Percentiles rank a stretch among this genome's conserved stretches.
Conservation (phyloP, 1,140 invertebrate species). For the Neomicropteryx cornuta region DNA sequence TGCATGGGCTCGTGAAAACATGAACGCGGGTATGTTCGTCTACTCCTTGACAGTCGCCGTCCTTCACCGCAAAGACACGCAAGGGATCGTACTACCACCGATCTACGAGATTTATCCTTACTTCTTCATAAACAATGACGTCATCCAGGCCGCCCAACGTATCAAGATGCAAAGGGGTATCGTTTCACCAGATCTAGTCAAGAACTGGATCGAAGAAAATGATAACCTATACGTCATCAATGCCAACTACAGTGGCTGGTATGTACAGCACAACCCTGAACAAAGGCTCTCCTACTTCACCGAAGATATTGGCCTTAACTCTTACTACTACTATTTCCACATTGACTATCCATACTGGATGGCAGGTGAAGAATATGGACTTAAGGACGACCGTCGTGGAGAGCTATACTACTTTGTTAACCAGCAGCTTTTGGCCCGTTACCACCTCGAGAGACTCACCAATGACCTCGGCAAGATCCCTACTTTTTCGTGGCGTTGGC, state of each 20-base stretch:
- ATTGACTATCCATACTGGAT: constrained; percentile 52
- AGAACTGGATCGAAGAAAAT: constrained; percentile 20
- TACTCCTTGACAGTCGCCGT: constrained; percentile 45
- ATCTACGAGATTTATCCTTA: constrained; percentile 54
- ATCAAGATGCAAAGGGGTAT: constrained; percentile 31
- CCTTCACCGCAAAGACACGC: constrained; percentile 44
- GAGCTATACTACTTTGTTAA: constrained; percentile 49
- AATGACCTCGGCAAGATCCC: constrained; percentile 49
- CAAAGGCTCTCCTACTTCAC: constrained; percentile 58
- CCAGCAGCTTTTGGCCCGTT: constrained; percentile 50
- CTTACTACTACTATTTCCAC: constrained; percentile 54
- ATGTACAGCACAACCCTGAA: constrained; percentile 32
- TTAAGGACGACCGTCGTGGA: constrained; percentile 44
- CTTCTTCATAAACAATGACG: constrained; percentile 44
- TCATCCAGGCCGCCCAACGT: constrained; percentile 43
- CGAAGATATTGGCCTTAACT: constrained; percentile 60
- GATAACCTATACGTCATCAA: constrained; percentile 33
- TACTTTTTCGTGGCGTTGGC: constrained; percentile 39
- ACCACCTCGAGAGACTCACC: constrained; percentile 56
- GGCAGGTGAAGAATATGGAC: constrained; percentile 32
- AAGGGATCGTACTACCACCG: constrained; percentile 46
- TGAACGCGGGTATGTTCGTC: constrained; percentile 49
- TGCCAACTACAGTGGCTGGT: constrained; percentile 44
- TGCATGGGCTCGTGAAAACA: constrained; percentile 42
- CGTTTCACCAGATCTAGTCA: constrained; percentile 20